These are phyloP conservation scores for Centropus bengalensis DNA, from an alignment of 2,113 vertebrate genomes.

Conservation along the genomic window DNA sequence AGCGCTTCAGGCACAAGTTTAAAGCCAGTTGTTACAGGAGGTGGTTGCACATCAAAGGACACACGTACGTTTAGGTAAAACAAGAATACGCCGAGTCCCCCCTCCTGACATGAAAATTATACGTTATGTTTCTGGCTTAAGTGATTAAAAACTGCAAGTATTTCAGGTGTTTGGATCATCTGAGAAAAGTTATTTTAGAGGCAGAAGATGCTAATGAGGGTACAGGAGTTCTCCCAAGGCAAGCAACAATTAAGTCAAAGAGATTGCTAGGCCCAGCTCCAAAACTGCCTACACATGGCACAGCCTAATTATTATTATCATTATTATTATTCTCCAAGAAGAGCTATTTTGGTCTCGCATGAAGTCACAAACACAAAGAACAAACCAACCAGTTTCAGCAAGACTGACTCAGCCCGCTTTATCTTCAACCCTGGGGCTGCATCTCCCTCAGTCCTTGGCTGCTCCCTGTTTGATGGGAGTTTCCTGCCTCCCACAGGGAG, in stretches of 20 bases:
- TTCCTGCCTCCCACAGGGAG: accelerated
- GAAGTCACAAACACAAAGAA: background rate
- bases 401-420: background rate
- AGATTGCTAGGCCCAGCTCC: slow-evolving; percentile 33
- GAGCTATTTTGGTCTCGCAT: slow-evolving; percentile 50
- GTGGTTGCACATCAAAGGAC: slow-evolving; percentile 53
- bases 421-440: background rate
- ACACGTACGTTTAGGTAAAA: background rate
- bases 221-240: slow-evolving; percentile 53
- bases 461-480: background rate
- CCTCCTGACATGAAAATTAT: slow-evolving; percentile 36
- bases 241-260: slow-evolving; percentile 46
- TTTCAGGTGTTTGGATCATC: slow-evolving; percentile 54
- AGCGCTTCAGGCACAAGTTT: slow-evolving; percentile 28
- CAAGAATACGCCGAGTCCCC: background rate
- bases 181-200: slow-evolving; percentile 28
- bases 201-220: slow-evolving; percentile 41
- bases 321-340: background rate
- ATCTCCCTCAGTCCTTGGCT: accelerated
- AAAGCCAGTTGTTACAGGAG: slow-evolving; percentile 50
- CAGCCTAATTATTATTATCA: slow-evolving; percentile 46
- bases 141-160: slow-evolving; percentile 37
- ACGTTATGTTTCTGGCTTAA: slow-evolving; percentile 29
- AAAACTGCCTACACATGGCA: slow-evolving; percentile 34
- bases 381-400: background rate